Evolutionary conservation across 2,888 invertebrate genomes (phyloP), one percentile per base, ranked within the genome.

Genomic region (Macaria notata): DNA sequence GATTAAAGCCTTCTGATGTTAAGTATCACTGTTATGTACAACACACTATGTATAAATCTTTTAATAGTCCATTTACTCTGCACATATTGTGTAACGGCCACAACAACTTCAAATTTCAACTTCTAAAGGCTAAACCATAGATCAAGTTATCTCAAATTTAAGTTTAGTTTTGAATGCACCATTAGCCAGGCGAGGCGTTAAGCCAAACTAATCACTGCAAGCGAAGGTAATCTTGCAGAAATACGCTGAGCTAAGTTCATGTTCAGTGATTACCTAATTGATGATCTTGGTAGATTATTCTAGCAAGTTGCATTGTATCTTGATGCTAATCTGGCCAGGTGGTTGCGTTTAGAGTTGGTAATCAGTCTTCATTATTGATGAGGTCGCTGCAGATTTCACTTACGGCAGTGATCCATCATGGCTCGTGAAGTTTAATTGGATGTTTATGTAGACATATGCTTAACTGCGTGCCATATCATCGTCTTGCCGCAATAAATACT

Each of bases 121-220:
- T 19, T 19, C 19, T 19, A 19, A 19, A 19, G 19, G 2, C 19
- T 19, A 1, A 19, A 19, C 19, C 19, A 19, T 19, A 19, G 19
- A 19, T 19, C 19, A 36, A 36, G 33, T 36, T 36, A 36, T 4
- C 33, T 36, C 3, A 6, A 36, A 7, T 36, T 36, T 36, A 36
- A 36, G 7, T 36, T 36, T 36, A 7, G 4, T 48, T 45, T 19
- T 39, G 47, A 9, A 38, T 31, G 47, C 51, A 41, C 44, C 62
- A 59, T 61, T 57, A 58, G 56, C 54, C 54, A 54, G 51, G 48
- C 42, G 55, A 54, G 46, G 49, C 52, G 55, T 55, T 59, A 59
- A 47, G 56, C 58, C 45, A 48, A 45, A 59, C 54, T 59, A 56
- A 57, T 57, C 51, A 41, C 55, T 49, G 31, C 48, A 48, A 48